These are phyloP conservation scores for Lutraria rhynchaena DNA, from an alignment of 1,140 invertebrate genomes.

Conservation along the genomic window DNA sequence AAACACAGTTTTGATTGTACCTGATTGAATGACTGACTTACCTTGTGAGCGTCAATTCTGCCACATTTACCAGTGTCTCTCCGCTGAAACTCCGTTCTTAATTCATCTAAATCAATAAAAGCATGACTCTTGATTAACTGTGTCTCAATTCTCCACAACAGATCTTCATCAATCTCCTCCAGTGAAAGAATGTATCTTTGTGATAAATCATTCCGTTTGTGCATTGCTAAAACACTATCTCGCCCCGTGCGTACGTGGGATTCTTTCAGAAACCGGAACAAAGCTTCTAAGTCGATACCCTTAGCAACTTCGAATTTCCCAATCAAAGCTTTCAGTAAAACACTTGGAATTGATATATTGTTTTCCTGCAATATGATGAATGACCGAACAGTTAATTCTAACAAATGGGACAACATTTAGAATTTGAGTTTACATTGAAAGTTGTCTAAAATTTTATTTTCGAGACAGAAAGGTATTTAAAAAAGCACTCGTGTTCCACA, in stretches of 20 bases:
- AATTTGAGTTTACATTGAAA: too few species aligned
- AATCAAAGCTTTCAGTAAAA: constrained; percentile 63
- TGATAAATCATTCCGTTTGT: constrained; percentile 67
- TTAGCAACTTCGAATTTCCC: constrained; percentile 64
- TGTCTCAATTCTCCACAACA: constrained; percentile 69
- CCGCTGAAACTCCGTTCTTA: constrained; percentile 61
- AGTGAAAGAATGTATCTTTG: constrained; percentile 51
- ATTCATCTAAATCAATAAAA: constrained; percentile 67
- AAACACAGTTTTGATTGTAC: too few species aligned
- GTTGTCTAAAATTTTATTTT: too few species aligned
- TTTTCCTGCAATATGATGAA: constrained; percentile 72
- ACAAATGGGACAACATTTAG: too few species aligned
- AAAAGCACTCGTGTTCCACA: too few species aligned
- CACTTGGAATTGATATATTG: constrained; percentile 63
- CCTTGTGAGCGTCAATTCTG: constrained; percentile 32
- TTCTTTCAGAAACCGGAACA: constrained; percentile 68
- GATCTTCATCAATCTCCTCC: constrained; percentile 72
- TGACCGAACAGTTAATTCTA: too few species aligned
- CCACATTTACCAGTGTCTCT: constrained; percentile 53
- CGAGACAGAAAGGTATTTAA: too few species aligned
- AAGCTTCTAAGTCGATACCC: constrained; percentile 73
- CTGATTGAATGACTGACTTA: too few species aligned
- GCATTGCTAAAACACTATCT: constrained; percentile 74
- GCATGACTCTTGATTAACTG: constrained; percentile 64
- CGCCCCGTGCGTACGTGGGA: constrained; percentile 74